Evolutionary conservation across 1,140 invertebrate genomes (phyloP).

Genomic region (Formica exsecta): DNA sequence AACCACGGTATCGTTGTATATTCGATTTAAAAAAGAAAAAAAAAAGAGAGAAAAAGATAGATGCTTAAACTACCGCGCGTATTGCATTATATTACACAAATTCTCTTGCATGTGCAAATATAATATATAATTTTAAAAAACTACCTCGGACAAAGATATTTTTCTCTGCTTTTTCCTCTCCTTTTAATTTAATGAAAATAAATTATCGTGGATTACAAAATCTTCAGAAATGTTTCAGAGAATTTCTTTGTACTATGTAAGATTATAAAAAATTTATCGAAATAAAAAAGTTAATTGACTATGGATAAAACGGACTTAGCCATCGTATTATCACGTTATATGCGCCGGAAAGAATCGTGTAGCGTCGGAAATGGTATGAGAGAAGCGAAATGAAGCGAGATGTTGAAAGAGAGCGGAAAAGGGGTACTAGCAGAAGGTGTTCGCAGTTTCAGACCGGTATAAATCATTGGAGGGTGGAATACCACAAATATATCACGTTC

Average conservation of each 20-base stretch:
- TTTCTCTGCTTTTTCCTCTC: not conserved
- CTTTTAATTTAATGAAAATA: constrained; percentile 24
- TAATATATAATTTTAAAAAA: constrained; percentile 25
- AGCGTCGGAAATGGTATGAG: constrained; percentile 15
- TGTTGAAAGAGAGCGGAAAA: constrained; percentile 16
- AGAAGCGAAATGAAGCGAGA: constrained; percentile 42
- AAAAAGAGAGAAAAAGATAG: not conserved
- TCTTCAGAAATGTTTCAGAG: not conserved
- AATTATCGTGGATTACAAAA: not conserved
- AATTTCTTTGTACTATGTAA: constrained; percentile 6
- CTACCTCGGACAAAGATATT: not conserved
- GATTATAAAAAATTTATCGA: constrained; percentile 41
- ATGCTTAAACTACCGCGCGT: not conserved
- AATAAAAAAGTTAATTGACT: constrained; percentile 71
- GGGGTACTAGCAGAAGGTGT: constrained; percentile 41
- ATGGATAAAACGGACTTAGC: constrained; percentile 72
- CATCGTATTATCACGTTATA: constrained; percentile 66
- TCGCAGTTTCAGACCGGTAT: constrained; percentile 59
- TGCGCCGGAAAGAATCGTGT: constrained; percentile 22
- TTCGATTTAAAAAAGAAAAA: constrained; percentile 27
- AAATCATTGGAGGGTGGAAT: constrained; percentile 72
- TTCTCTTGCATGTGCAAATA: not conserved
- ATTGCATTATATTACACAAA: not conserved
- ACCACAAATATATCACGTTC: constrained; percentile 73
- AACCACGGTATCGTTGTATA: constrained; percentile 17